Base-by-base conservation (phyloP, 2,888 invertebrate genomes). In the Dicyrtomina minuta region DNA sequence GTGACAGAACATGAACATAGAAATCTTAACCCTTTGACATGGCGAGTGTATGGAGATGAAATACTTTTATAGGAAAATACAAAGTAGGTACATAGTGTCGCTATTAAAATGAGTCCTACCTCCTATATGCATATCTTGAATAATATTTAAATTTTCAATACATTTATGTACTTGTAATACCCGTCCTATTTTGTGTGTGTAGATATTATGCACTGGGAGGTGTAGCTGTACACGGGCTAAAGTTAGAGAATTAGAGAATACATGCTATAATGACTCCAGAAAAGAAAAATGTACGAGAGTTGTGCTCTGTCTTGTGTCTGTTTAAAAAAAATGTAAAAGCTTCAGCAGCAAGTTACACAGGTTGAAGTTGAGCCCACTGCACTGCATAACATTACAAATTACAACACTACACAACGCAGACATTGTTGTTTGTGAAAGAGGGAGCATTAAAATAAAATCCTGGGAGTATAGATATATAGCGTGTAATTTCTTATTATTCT, bases 401-500 rank as follows among this genome's bases (percentile, higher is more conserved):
- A 60, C 39, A 41, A 60, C 41, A 4, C 20, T 20, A 20, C 12
- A 43, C 20, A 60, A 10, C 33, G 17, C 58, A 33, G 27, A 33
- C 33, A 58, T 58, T 58, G 33, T 33, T 58, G 39, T 58, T 39
- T 41, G 43, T 41, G 59, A 60, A 43, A 60, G 58, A 51, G 12
- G 8, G 59, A 43, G 59, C 39, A 60, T 60, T 60, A 60, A 60
- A 60, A 60, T 51, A 33, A 33, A 33, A 33, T 33, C 33, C 8
- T 8, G 33, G 33, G 33, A 5, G 33, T 33, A 8, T 33, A 55
- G 24, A 55, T 55, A 55, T 55, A 60, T 60, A 43, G 22, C 59
- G 43, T 60, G 59, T 60, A 60, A 60, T 41, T 60, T 60, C 59
- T 60, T 60, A 60, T 60, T 60, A 60, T 60, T 60, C 59, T 24